Evolutionary conservation across 2,113 vertebrate genomes (phyloP), one percentile per base, ranked within the genome.

Genomic region (Alethe castanea): DNA sequence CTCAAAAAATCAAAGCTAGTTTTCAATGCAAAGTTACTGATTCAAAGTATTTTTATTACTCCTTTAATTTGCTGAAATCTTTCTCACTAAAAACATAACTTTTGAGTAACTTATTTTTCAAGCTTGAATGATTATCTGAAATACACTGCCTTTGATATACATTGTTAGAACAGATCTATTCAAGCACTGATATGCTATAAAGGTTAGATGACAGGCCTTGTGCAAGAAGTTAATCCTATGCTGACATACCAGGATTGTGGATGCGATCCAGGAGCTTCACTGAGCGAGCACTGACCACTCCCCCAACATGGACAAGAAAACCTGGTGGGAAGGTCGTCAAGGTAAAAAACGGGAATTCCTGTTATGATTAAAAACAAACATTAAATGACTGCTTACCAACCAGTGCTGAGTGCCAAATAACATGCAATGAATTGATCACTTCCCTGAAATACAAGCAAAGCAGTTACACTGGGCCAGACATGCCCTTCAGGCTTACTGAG

Each of bases 341-440:
- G 36, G 99, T 99, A 77, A 99, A 99, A 97, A 99, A 99, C 7
- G 99, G 99, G 93, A 99, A 99, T 97, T 99, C 99, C 99, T 99
- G 91, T 76, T 14, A 24, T 5, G 47, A 95, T 61, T 33, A 96
- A 36, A 94, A 91, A 93, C 26, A 82, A 62, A 78, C 50, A 87
- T 74, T 81, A 67, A 35, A 29, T 60, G 91, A 35, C 67, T 95
- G 87, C 73, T 89, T 24, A 48, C 9, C 66, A 47, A 77, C 5
- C 61, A 28, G 26, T 57, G 47, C n/a, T 23, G 14, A 60, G 12
- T 77, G 66, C 25, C 66, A 93, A 26, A 6, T 45, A 74, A 65
- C 96, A 90, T 91, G 95, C 97, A 95, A 31, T 22, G 61, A 83
- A 69, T 9, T 23, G 18, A 50, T 28, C 52, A 19, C 10, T 61